phyloP scores from a whole-genome alignment of 2,797 vertebrate genomes.

The Acipenser ruthenus region DNA sequence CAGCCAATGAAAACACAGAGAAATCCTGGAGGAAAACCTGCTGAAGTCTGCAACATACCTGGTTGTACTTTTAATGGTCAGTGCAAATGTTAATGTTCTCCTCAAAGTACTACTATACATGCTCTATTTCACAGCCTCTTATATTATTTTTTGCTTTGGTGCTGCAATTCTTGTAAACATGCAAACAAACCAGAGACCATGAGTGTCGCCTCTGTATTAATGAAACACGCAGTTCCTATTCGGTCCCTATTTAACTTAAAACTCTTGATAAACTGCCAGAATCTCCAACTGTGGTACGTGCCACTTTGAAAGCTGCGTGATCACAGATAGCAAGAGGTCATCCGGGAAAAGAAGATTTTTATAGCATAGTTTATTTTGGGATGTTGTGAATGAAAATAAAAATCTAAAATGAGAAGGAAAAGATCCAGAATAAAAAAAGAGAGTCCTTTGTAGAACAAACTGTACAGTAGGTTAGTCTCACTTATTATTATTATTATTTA shows the following conservation, averaged over 20 bases:
- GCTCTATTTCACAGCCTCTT: not conserved
- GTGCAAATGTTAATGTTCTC: no score
- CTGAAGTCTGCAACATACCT: no score
- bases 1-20: no score
- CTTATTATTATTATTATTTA: no score
- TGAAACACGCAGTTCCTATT: slow-evolving; percentile 13
- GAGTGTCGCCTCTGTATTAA: slow-evolving; percentile 10
- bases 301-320: slow-evolving; percentile 18
- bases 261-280: slow-evolving; percentile 21
- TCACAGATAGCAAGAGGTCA: slow-evolving; percentile 12
- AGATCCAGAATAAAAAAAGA: no score
- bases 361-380: slow-evolving; percentile 21
- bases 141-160: not conserved
- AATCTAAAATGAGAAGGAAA: slow-evolving; percentile 9
- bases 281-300: slow-evolving; percentile 22
- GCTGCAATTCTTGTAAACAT: not conserved
- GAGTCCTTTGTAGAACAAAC: no score
- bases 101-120: not conserved
- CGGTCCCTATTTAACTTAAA: slow-evolving; percentile 23
- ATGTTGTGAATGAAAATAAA: slow-evolving; percentile 13
- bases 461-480: no score
- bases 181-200: not conserved
- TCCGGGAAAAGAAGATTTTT: slow-evolving; percentile 12
- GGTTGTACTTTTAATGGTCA: no score
- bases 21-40: no score